A percentile compares a stretch with the other conserved stretches of the same genome.
Conservation (phyloP, 1,140 invertebrate species). For the Drosophila micromelanica region DNA sequence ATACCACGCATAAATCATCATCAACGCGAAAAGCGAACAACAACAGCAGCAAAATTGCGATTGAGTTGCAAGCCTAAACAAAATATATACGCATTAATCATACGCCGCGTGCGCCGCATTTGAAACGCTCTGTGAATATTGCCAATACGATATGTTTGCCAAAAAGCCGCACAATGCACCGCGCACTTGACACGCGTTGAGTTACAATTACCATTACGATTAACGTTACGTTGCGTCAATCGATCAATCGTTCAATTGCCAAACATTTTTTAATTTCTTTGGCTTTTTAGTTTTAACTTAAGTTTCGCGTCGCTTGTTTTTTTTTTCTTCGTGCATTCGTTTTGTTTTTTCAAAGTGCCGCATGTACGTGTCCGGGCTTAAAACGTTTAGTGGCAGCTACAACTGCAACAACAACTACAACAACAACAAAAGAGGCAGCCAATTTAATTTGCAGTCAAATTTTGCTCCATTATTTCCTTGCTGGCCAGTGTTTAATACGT, state of each 20-base stretch:
- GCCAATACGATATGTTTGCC: constrained; percentile 53
- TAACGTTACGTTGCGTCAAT: constrained; percentile 10
- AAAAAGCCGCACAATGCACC: constrained; percentile 55
- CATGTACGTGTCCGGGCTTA: constrained; percentile 64
- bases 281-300: constrained; percentile 10
- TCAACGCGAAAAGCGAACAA: constrained; percentile 10
- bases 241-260: constrained; percentile 15
- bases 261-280: constrained; percentile 21
- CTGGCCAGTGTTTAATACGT: constrained; percentile 60
- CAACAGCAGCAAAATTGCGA: constrained; percentile 30
- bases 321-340: constrained; percentile 18
- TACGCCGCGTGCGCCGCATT: constrained; percentile 56
- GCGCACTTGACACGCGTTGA: constrained; percentile 76
- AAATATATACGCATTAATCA: constrained; percentile 57
- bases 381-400: constrained; percentile 57
- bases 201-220: constrained; percentile 26
- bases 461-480: constrained; percentile 60
- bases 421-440: constrained; percentile 22
- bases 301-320: constrained; percentile 23
- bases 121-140: constrained; percentile 18
- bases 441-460: constrained; percentile 37
- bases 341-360: constrained; percentile 50
- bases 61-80: constrained; percentile 47
- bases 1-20: constrained; percentile 64
- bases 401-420: constrained; percentile 50